These are phyloP conservation scores for Thaumetopoea pityocampa DNA, from an alignment of 1,140 invertebrate genomes.

Conservation along the genomic window DNA sequence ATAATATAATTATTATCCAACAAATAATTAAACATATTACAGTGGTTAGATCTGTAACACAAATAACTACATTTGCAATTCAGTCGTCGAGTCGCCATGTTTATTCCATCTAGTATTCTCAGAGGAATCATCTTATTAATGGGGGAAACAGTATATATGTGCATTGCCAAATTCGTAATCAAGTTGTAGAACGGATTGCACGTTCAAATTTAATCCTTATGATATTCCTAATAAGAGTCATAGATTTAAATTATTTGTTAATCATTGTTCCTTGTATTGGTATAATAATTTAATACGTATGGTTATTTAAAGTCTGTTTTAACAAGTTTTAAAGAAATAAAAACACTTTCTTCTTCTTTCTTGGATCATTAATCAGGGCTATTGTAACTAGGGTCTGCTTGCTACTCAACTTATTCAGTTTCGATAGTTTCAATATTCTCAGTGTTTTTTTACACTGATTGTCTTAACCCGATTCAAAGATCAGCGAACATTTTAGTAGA, in stretches of 20 bases:
- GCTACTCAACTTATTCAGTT: no score
- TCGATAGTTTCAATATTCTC: no score
- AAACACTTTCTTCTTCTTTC: no score
- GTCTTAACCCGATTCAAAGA: no score
- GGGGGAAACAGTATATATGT: slow-evolving; percentile 26
- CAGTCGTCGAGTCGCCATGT: slow-evolving; percentile 18
- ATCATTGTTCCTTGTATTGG: slow-evolving; percentile 13
- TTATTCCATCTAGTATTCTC: slow-evolving; percentile 27
- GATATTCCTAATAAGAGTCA: slow-evolving; percentile 1
- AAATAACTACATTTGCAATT: slow-evolving; percentile 28
- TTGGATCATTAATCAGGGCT: no score
- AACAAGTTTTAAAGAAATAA: no score
- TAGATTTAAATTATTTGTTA: background rate
- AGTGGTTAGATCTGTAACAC: slow-evolving; percentile 16
- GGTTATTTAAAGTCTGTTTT: no score
- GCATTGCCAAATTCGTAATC: slow-evolving; percentile 12
- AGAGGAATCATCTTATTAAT: slow-evolving; percentile 37
- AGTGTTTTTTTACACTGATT: no score
- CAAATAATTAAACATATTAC: no score
- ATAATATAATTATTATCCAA: no score
- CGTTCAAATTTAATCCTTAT: slow-evolving; percentile 11
- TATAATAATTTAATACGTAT: slow-evolving; percentile 25
- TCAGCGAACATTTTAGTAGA: no score
- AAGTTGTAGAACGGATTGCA: slow-evolving; percentile 3
- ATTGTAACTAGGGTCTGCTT: no score